Percentiles rank a stretch among this genome's conserved stretches.
Evolutionary conservation across 2,888 invertebrate genomes (phyloP).

Genomic region (Tetheella fluctuosa): DNA sequence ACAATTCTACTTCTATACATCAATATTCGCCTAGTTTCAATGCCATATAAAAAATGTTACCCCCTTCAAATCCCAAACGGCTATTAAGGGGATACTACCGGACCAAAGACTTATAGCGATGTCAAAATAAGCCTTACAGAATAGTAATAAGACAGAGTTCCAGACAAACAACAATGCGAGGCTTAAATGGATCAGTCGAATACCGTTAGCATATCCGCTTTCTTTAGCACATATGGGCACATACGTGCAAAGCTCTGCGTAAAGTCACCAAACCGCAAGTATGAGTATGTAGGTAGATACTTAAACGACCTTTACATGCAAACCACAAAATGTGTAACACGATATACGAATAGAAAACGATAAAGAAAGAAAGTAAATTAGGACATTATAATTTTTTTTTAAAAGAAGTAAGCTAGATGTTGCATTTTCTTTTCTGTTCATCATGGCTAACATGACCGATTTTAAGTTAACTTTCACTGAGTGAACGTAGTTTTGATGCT

Average conservation of each 20-base stretch:
- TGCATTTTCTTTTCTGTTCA: constrained; percentile 4
- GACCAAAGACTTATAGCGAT: constrained; percentile 34
- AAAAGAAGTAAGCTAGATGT: neutral
- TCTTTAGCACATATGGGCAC: constrained; percentile 37
- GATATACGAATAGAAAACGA: neutral
- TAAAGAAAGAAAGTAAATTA: neutral
- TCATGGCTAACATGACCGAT: constrained; percentile 2
- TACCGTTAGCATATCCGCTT: constrained; percentile 37
- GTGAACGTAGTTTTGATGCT: neutral
- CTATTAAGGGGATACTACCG: constrained; percentile 42
- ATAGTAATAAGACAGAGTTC: constrained; percentile 35
- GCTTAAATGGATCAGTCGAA: constrained; percentile 44
- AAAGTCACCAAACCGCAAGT: constrained; percentile 22
- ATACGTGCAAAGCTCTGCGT: constrained; percentile 25
- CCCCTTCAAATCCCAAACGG: constrained; percentile 37
- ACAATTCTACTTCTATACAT: constrained; percentile 26
- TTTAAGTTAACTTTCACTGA: neutral
- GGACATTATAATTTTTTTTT: too few relatives aligned
- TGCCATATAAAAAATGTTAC: constrained; percentile 19
- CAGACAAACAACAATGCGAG: constrained; percentile 15
- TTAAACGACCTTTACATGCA: constrained; percentile 27
- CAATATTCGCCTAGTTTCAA: constrained; percentile 19
- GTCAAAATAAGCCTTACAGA: constrained; percentile 26
- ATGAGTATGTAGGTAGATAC: constrained; percentile 17
- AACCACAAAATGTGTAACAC: neutral